phyloP scores from a whole-genome alignment of 2,797 vertebrate genomes.

The Iguana delicatissima region DNA sequence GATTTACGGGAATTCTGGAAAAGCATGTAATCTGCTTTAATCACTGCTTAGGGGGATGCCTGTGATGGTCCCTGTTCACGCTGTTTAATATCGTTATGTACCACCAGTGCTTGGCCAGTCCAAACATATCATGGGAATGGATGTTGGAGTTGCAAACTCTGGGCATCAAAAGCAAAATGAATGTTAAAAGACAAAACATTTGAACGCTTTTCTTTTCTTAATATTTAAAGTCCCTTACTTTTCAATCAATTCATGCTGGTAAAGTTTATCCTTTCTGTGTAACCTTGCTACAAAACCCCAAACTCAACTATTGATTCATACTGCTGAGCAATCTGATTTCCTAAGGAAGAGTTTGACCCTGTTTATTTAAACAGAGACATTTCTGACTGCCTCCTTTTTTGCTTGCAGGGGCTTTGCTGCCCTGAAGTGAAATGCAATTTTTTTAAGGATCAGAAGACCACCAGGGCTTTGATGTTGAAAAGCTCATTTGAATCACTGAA shows the following conservation, averaged over 20 bases:
- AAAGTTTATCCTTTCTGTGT: background rate
- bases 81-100: background rate
- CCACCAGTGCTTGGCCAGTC: background rate
- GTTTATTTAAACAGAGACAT: slow-evolving; percentile 3
- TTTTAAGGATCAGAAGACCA: slow-evolving; percentile 56
- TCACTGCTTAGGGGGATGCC: slow-evolving; percentile 11
- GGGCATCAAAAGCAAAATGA: background rate
- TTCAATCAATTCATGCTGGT: background rate
- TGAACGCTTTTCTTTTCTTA: background rate
- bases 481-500: slow-evolving; percentile 59
- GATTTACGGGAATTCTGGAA: background rate
- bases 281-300: background rate
- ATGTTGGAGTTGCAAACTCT: background rate
- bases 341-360: slow-evolving; percentile 15
- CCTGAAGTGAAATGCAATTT: slow-evolving; percentile 57
- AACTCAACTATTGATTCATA: background rate
- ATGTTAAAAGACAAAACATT: background rate
- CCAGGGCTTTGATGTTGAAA: slow-evolving; percentile 57
- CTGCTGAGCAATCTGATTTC: slow-evolving; percentile 20
- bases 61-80: background rate
- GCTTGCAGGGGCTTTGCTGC: slow-evolving; percentile 46
- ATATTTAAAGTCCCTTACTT: background rate
- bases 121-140: background rate
- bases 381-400: background rate
- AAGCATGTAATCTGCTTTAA: slow-evolving; percentile 8